phyloP scores from a whole-genome alignment of 2,888 invertebrate genomes.

The Uropetala carovei region DNA sequence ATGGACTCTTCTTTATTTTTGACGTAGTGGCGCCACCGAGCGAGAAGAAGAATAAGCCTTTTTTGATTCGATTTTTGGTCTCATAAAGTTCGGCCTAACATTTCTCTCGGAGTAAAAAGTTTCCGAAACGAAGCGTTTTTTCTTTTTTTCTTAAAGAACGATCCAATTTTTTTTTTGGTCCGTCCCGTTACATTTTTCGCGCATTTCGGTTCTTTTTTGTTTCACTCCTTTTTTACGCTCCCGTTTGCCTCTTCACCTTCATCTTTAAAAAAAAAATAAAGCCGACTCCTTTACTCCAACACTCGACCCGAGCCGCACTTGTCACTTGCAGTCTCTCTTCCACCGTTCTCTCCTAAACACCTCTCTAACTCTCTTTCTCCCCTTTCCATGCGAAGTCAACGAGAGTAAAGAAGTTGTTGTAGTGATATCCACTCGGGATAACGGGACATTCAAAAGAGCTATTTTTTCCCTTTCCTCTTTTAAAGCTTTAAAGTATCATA shows the following conservation, averaged over 20 bases:
- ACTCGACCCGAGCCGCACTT: background rate
- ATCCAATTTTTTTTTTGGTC: background rate
- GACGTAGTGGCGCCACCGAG: background rate
- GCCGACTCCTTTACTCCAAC: background rate
- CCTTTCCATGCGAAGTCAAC: background rate
- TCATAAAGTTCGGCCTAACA: background rate
- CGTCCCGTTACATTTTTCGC: background rate
- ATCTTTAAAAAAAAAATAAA: background rate
- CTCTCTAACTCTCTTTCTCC: background rate
- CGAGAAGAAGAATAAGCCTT: background rate
- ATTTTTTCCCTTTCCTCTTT: background rate
- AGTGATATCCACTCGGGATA: background rate
- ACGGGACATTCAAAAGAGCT: background rate
- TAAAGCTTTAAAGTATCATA: slow-evolving; percentile 8
- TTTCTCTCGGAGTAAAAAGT: background rate
- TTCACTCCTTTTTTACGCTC: background rate
- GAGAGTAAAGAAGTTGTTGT: slow-evolving; percentile 19
- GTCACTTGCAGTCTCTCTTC: slow-evolving; percentile 16
- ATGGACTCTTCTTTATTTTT: slow-evolving; percentile 3
- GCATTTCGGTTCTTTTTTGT: background rate
- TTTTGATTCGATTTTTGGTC: background rate
- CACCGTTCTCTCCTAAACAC: too few species aligned
- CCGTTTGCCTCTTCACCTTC: too few species aligned
- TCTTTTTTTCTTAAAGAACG: background rate
- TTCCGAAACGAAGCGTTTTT: background rate